These are phyloP conservation scores for Thamnophis elegans DNA, from an alignment of 2,797 vertebrate species.

Conservation along the genomic window DNA sequence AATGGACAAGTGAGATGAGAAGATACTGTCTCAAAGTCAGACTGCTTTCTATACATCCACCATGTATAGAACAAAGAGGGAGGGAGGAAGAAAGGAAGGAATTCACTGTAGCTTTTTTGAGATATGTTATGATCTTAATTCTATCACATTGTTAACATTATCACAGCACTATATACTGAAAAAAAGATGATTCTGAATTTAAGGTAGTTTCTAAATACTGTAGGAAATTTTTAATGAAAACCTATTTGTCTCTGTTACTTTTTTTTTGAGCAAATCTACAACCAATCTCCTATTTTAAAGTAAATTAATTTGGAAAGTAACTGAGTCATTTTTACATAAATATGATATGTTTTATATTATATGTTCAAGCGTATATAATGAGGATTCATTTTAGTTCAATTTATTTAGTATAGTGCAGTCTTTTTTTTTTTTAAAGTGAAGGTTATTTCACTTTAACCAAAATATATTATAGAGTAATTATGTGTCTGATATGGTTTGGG, in stretches of 20 bases:
- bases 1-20: conserved; percentile 52
- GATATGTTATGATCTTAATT: conserved; percentile 61
- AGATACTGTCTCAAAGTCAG: conserved; percentile 53
- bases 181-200: background rate
- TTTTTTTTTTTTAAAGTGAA: background rate
- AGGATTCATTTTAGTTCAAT: background rate
- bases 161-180: background rate
- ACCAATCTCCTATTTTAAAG: background rate
- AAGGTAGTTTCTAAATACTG: background rate
- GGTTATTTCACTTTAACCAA: background rate
- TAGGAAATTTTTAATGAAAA: background rate
- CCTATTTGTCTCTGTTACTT: background rate
- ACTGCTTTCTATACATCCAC: conserved; percentile 26
- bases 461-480: background rate
- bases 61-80: conserved; percentile 40
- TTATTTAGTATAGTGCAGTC: background rate
- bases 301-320: background rate
- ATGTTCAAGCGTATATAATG: background rate
- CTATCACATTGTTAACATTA: background rate
- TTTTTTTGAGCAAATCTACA: background rate
- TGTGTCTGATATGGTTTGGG: background rate
- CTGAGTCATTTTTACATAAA: background rate
- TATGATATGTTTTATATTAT: background rate
- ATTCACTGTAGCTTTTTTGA: conserved; percentile 52
- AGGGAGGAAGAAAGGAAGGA: conserved; percentile 53